phyloP scores from a whole-genome alignment of 2,888 invertebrate genomes.

The Oconnorella tubifera region DNA sequence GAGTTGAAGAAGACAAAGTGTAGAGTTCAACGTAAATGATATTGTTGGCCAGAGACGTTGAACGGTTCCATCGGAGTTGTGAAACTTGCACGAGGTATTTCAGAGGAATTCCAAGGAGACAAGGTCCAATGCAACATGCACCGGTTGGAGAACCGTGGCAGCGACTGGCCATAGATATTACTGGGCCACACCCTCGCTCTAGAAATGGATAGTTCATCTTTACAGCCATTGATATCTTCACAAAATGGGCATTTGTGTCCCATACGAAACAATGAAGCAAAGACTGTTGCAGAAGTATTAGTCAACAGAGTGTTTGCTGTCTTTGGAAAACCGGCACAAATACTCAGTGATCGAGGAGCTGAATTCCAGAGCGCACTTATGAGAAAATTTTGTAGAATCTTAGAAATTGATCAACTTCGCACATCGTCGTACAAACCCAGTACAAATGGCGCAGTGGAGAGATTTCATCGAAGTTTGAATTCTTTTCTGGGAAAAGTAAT shows the following conservation, averaged over 20 bases:
- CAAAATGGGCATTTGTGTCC: neutral
- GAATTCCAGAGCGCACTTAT: conserved; percentile 1
- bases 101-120: neutral
- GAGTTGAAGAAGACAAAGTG: too few relatives aligned
- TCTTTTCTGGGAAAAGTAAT: neutral
- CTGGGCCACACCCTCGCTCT: neutral
- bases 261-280: neutral
- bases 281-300: neutral
- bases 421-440: neutral
- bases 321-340: neutral
- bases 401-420: neutral
- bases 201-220: neutral
- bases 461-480: conserved; percentile 2
- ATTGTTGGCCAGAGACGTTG: neutral
- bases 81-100: neutral
- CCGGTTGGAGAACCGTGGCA: neutral
- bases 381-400: neutral
- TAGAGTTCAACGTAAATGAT: too few relatives aligned
- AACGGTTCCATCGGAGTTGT: neutral
- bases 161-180: neutral
- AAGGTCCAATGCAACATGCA: neutral
- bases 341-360: neutral
- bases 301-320: neutral
- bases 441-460: neutral
- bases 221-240: neutral